Base-by-base conservation (phyloP, 2,797 vertebrate species). In the Botia kubotai region DNA sequence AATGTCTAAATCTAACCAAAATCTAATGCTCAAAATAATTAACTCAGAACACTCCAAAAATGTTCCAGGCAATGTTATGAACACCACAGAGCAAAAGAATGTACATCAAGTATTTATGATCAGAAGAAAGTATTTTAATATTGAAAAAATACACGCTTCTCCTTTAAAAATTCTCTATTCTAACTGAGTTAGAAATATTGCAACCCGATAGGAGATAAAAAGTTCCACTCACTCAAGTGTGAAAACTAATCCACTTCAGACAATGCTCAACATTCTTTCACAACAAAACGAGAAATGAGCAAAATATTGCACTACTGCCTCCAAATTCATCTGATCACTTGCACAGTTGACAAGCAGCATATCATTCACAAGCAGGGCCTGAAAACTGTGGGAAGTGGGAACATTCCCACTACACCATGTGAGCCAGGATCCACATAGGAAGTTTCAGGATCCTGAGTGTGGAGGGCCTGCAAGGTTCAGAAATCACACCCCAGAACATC, bases 321-420 rank as follows among this genome's bases (percentile, higher is more conserved):
- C 29, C 58, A 53, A 46, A 77, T 69, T 39, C 10, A n/a, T 29
- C 29, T 39, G n/a, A 29, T n/a, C 62, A 1, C 13, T 76, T 6
- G 33, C 19, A 67, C 78, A 68, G 29, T 69, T 19, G 39, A 62
- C 75, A 72, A 60, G 46, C 48, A 11, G 62, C 43, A 26, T 73
- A 58, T 75, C 70, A 82, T 80, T 50, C 43, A 74, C 43, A 8
- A 71, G 52, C 78, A 78, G 76, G 73, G 77, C 76, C 80, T 84
- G 29, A 57, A 72, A 19, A 36, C 71, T 75, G 90, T 92, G 23
- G 23, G 23, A 26, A 26, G 23, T 88, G 88, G 53, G 81, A 81
- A 79, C 78, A 79, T 79, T 86, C 70, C 50, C 83, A 65, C 39
- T 14, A 12, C 62, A 43, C 23, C 65, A 39, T 71, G 79, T 88